phyloP scores from a whole-genome alignment of 92 coral and sea anemone species.

The Phenganax subtilis region DNA sequence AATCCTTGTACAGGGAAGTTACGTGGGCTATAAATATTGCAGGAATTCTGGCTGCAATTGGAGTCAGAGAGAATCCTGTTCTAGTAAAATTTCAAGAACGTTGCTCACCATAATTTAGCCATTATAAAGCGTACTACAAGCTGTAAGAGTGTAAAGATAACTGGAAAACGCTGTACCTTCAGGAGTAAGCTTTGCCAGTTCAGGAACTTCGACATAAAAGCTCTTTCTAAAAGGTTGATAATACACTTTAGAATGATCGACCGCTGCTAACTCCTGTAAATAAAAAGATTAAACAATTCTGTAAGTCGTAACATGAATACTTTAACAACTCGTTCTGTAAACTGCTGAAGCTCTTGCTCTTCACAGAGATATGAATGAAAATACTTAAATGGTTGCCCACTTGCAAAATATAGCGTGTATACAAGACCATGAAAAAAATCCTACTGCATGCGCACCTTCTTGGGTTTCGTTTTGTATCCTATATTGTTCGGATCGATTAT shows the following conservation, averaged over 20 bases:
- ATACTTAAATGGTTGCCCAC: not conserved
- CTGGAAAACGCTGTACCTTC: constrained; percentile 59
- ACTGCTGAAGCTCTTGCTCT: not conserved
- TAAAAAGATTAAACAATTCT: not conserved
- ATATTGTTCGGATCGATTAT: constrained; percentile 75
- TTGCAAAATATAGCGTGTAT: no score
- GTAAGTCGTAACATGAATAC: not conserved
- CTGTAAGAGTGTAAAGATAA: not conserved
- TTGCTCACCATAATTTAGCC: no score
- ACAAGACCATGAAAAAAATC: no score
- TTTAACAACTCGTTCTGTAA: not conserved
- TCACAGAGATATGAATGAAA: no score
- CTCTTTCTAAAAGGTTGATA: constrained; percentile 83
- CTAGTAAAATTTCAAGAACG: no score
- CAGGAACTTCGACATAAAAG: constrained; percentile 97
- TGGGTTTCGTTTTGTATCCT: constrained; percentile 85
- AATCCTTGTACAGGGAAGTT: no score
- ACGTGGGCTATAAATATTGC: no score
- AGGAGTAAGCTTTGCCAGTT: constrained; percentile 75
- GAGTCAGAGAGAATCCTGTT: no score
- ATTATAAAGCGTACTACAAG: no score
- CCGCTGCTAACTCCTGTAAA: constrained; percentile 81
- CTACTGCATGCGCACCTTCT: constrained; percentile 56
- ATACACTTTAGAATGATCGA: constrained; percentile 81
- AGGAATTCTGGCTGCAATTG: no score